phyloP scores from a whole-genome alignment of 2,888 invertebrate species.

The Alitta virens region DNA sequence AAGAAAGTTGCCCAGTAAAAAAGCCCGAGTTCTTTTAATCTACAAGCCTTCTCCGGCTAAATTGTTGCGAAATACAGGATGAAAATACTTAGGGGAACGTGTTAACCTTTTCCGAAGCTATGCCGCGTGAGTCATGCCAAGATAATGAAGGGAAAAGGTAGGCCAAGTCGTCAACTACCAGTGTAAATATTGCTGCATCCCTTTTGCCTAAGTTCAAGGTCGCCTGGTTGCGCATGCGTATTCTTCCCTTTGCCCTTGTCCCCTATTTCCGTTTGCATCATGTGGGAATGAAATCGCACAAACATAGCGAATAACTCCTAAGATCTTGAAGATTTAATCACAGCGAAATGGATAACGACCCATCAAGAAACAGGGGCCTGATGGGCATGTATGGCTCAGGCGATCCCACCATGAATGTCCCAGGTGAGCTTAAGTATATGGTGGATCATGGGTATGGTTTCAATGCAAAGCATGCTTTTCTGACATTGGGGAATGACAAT shows the following conservation, averaged over 20 bases:
- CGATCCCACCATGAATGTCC: slow-evolving; percentile 17
- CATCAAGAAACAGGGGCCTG: neutral
- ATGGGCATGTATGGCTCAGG: slow-evolving; percentile 16
- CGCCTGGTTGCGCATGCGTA: neutral
- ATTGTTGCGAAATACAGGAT: too few species aligned
- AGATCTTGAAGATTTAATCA: neutral
- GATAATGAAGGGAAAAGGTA: too few species aligned
- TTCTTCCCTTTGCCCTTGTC: neutral
- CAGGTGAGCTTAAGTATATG: slow-evolving; percentile 8
- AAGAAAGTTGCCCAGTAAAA: too few species aligned
- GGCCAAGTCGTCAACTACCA: too few species aligned
- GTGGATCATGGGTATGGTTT: neutral
- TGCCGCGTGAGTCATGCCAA: too few species aligned
- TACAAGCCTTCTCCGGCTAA: too few species aligned
- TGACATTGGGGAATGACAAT: too few species aligned
- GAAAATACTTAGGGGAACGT: too few species aligned
- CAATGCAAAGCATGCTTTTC: too few species aligned
- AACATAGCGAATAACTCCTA: neutral
- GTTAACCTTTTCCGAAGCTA: too few species aligned
- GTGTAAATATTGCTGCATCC: too few species aligned
- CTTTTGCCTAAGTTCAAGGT: neutral
- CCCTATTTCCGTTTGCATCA: neutral
- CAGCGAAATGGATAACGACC: slow-evolving; percentile 5
- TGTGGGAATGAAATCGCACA: neutral
- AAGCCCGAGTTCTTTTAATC: too few species aligned